phyloP scores from a whole-genome alignment of 1,140 invertebrate species.

The Bombus waltoni region DNA sequence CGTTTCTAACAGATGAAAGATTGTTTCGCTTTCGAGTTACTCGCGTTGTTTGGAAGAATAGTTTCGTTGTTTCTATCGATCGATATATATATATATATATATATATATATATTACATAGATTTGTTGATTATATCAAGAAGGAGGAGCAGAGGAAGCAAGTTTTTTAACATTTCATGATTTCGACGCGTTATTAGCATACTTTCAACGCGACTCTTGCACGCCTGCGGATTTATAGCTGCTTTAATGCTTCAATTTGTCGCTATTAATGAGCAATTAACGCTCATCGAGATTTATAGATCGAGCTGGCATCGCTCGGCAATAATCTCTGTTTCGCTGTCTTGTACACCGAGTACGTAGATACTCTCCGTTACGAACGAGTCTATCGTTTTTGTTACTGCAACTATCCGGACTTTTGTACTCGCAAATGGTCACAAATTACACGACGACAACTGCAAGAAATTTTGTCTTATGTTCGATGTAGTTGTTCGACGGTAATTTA shows the following conservation, averaged over 20 bases:
- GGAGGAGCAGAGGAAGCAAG: too few species aligned
- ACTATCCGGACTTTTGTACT: neutral
- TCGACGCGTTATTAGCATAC: neutral
- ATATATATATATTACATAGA: neutral
- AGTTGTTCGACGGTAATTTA: too few species aligned
- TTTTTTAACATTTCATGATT: neutral
- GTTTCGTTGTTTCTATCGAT: neutral
- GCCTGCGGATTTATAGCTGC: neutral
- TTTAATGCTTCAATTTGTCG: conserved; percentile 6
- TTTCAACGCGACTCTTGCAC: neutral
- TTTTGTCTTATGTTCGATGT: too few species aligned
- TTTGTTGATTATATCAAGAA: too few species aligned
- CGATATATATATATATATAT: too few species aligned
- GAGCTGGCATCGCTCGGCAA: too few species aligned
- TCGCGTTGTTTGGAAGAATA: too few species aligned
- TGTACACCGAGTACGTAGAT: neutral
- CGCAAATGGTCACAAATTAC: neutral
- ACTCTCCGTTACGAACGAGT: neutral
- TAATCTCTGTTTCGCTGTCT: neutral
- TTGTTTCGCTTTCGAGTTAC: too few species aligned
- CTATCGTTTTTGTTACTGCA: neutral
- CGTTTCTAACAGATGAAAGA: too few species aligned
- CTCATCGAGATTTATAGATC: neutral
- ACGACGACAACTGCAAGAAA: too few species aligned
- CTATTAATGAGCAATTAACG: neutral